Base-by-base conservation (phyloP, 2,888 invertebrate genomes). In the Megalurothrips usitatus region DNA sequence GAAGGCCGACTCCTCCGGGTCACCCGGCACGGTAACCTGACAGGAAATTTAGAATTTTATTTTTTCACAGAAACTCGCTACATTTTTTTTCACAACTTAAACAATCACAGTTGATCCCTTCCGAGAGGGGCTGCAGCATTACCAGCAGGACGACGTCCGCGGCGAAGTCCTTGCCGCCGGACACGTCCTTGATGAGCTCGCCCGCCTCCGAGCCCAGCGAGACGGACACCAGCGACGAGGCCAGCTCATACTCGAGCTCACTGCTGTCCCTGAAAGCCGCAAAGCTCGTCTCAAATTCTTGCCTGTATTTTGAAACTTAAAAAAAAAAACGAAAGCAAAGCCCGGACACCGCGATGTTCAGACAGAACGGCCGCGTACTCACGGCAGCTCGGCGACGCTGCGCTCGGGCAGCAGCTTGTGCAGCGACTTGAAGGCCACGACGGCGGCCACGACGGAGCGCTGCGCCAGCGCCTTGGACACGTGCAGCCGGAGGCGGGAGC, bases 361-460 rank as follows among this genome's bases (percentile, higher is more conserved):
- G 52, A 19, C 52, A 2, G 52, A 52, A 2, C 3, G 6, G 63
- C 49, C 19, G 63, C n/a, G 63, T 23, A 68, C 68, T 68, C 68
- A 68, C 68, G 68, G 26, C 68, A 68, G n/a, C 68, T 68, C 26
- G 23, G 68, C 68, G 68, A 68, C 23, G 68, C 68, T 68, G 23
- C 68, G 68, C 68, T 68, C 68, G n/a, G 68, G 68, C 23, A 68
- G 68, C 68, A 68, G 68, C 68, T 68, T 68, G 68, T 68, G 68
- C n/a, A 68, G 68, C 23, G 68, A 68, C 68, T 68, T 68, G 68
- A 68, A 68, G 68, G 68, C 68, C 23, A 68, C 68, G 23, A 68
- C 68, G 68, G 68, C 68, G 11, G 68, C 68, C 68, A 68, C 68
- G 9, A 68, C 23, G 26, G 68, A 68, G n/a, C 68, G n/a, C 23